Evolutionary conservation across 2,113 vertebrate genomes (phyloP).

Genomic region (Myodes glareolus): DNA sequence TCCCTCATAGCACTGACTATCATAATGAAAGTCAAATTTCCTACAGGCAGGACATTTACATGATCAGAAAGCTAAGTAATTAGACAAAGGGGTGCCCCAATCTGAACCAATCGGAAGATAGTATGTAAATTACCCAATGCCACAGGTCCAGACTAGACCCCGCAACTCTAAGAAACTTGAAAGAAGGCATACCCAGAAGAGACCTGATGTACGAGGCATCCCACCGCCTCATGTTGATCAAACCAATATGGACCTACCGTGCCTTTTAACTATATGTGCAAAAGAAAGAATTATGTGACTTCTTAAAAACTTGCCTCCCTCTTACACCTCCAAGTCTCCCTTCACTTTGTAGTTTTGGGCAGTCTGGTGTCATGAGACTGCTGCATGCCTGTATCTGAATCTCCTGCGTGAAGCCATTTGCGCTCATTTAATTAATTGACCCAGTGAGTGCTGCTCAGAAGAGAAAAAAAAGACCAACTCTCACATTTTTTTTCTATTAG

Average conservation of each 20-base stretch:
- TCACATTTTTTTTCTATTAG: constrained; percentile 67
- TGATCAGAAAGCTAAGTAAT: constrained; percentile 1
- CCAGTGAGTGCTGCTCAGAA: constrained; percentile 63
- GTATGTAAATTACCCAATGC: neutral
- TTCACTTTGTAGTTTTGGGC: constrained; percentile 48
- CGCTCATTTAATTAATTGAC: constrained; percentile 84
- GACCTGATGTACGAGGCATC: neutral
- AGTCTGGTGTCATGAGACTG: constrained; percentile 9
- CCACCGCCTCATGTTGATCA: neutral
- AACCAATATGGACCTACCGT: neutral
- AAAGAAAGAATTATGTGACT: neutral
- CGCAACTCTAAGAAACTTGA: neutral
- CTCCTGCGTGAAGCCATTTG: constrained; percentile 65
- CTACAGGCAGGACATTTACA: neutral
- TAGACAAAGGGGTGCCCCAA: neutral
- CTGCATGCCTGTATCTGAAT: constrained; percentile 58
- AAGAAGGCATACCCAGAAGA: neutral
- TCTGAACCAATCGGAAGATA: neutral
- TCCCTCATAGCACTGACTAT: neutral
- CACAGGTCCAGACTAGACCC: neutral
- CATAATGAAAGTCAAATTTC: neutral
- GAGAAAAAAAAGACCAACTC: constrained; percentile 21
- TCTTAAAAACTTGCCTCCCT: neutral
- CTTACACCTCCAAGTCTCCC: neutral
- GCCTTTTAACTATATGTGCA: neutral